Evolutionary conservation across 2,797 vertebrate species (phyloP), one percentile per base, ranked within the genome.

Genomic region (Ambastaia sidthimunki): DNA sequence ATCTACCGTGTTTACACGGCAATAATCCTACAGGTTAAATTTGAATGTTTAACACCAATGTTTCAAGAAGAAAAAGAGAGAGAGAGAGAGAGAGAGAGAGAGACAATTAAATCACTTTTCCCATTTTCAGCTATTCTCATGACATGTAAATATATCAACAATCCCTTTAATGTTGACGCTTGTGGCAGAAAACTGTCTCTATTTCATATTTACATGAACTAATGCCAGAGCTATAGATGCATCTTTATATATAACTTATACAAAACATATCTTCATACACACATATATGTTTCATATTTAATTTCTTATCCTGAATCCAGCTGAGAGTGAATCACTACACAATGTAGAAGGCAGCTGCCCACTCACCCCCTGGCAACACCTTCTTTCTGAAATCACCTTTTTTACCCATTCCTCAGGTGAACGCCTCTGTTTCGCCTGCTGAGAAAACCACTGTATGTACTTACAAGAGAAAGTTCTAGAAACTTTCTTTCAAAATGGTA

Each of bases 101-200:
- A 92, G 92, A 87, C 87, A 92, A 93, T 92, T 19, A 93, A 90
- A 89, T 90, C 67, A 85, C 89, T 89, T 80, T 71, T 44, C 74
- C 4, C 74, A 70, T 82, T 80, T 68, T 87, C 84, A 77, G 73
- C 80, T 80, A 81, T 88, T 88, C 87, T 63, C 82, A n/a, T 74
- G 41, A 73, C 44, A 93, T 41, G 37, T 41, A 41, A 92, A 92
- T 90, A 93, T 90, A 92, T 90, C 92, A 93, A 93, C 91, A 94
- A 90, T 92, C 87, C 87, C 91, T 93, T 93, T 93, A 93, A 93
- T 93, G 93, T 92, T 93, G 90, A 91, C 85, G 92, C 91, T 93
- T 88, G 90, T 92, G 92, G 93, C 91, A 91, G 88, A 85, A 90
- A 91, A 89, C 89, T 86, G 91, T 90, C 80, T 84, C 67, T 50